Evolutionary conservation across 2,797 vertebrate genomes (phyloP), one percentile per base, ranked within the genome.

Genomic region (Platyrinchus mystaceus): DNA sequence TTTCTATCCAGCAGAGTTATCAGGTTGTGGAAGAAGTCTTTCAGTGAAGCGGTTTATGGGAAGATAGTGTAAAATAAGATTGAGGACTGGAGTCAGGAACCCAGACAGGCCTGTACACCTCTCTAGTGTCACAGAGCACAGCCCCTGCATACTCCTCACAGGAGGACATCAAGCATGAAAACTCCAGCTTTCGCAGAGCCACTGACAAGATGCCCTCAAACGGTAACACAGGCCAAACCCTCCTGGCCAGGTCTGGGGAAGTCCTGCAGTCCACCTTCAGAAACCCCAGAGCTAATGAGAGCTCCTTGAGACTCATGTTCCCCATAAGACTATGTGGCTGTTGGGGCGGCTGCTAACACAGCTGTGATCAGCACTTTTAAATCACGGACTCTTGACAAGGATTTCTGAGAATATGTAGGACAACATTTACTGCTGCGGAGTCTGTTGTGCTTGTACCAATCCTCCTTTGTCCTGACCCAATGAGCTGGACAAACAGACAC

Each of bases 101-200:
- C 12, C 73, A 55, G 46, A 44, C 15, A 73, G 26, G 9, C 13
- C 46, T 5, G 4, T n/a, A 52, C 19, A 27, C 10, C 27, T 47
- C 39, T 34, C 28, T 15, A 30, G n/a, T 21, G 15, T 21, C 34
- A 43, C 6, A 22, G 20, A 59, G 34, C 41, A 76, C 37, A 63
- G 63, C 24, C 58, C 32, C 34, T 9, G 27, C 34, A 20, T 18
- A 5, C 12, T 28, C 16, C 37, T 36, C 43, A 20, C 12, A 14
- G 41, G 16, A 77, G 58, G 8, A 28, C 22, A 81, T 10, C 15
- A 16, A 37, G 36, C n/a, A 22, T 79, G 53, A 80, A 46, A 71
- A 55, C 9, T 20, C 27, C 1, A 1, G 43, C 43, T 89, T 36
- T 13, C 0, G 0, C 0, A 0, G 19, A 84, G 32, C 9, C 3